These are phyloP conservation scores for Porites australiensis DNA, from an alignment of 64 coral and sea anemone genomes.

Conservation along the genomic window DNA sequence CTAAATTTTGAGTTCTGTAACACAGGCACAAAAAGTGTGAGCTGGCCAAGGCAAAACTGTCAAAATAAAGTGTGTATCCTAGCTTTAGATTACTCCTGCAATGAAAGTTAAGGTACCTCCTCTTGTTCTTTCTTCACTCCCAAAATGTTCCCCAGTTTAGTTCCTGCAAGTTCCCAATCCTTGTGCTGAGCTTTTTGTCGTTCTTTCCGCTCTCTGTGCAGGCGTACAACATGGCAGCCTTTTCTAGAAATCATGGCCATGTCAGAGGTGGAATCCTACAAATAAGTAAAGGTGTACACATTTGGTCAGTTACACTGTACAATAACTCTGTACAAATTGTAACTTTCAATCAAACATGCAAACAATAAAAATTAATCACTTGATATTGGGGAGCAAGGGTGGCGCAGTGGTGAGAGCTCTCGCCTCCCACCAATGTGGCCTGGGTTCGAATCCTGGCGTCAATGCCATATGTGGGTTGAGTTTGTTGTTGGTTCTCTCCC, in stretches of 20 bases:
- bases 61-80: neutral
- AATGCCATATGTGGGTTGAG: too few species aligned
- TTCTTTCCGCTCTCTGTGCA: conserved; percentile 92
- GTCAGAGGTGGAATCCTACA: conserved; percentile 94
- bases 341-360: too few species aligned
- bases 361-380: too few species aligned
- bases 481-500: too few species aligned
- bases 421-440: too few species aligned
- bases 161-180: conserved; percentile 98
- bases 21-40: too few species aligned
- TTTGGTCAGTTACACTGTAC: neutral
- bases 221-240: conserved; percentile 91
- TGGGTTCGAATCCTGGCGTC: too few species aligned
- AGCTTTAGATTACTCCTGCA: too few species aligned
- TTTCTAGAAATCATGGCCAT: conserved; percentile 98
- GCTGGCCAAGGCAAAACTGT: neutral
- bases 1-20: too few species aligned
- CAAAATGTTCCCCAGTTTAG: conserved; percentile 96
- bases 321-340: too few species aligned
- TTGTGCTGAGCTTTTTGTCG: conserved; percentile 96
- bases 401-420: too few species aligned
- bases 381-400: too few species aligned
- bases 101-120: conserved; percentile 26
- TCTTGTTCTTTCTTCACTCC: conserved; percentile 92
- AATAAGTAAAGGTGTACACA: neutral